A percentile compares a stretch with the other conserved stretches of the same genome.
phyloP scores from a whole-genome alignment of 2,888 invertebrate genomes.

The Andrena haemorrhoa region DNA sequence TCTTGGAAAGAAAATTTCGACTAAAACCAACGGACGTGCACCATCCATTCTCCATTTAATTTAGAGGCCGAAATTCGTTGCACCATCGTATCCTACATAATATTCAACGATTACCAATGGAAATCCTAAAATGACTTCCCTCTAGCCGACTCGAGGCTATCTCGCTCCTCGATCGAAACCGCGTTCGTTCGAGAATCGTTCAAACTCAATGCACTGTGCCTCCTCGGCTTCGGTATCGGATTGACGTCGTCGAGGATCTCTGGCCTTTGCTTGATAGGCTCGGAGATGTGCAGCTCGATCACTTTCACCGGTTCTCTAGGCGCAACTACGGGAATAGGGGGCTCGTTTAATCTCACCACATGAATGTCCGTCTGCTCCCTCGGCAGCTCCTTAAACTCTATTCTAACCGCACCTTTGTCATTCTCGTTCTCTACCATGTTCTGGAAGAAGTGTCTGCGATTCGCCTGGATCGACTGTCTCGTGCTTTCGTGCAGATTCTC shows the following conservation, averaged over 20 bases:
- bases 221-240: constrained; percentile 87
- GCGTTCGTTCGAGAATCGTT: constrained; percentile 33
- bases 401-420: constrained; percentile 70
- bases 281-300: constrained; percentile 87
- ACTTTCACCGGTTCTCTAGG: constrained; percentile 77
- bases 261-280: constrained; percentile 84
- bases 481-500: constrained; percentile 49
- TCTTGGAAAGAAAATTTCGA: constrained; percentile 41
- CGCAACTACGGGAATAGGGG: constrained; percentile 69
- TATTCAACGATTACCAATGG: neutral
- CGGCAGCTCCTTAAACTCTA: constrained; percentile 79
- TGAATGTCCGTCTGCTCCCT: constrained; percentile 78
- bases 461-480: constrained; percentile 76
- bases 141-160: constrained; percentile 48
- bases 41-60: constrained; percentile 28
- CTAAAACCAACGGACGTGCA: constrained; percentile 8
- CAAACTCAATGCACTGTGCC: constrained; percentile 82
- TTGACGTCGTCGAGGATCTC: constrained; percentile 78
- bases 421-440: constrained; percentile 72
- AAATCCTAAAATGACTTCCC: constrained; percentile 71
- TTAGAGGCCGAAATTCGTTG: constrained; percentile 40
- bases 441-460: constrained; percentile 78
- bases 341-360: constrained; percentile 77
- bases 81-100: constrained; percentile 29
- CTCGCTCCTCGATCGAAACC: constrained; percentile 18